phyloP scores from a whole-genome alignment of 2,888 invertebrate genomes.

The Biston betularia region DNA sequence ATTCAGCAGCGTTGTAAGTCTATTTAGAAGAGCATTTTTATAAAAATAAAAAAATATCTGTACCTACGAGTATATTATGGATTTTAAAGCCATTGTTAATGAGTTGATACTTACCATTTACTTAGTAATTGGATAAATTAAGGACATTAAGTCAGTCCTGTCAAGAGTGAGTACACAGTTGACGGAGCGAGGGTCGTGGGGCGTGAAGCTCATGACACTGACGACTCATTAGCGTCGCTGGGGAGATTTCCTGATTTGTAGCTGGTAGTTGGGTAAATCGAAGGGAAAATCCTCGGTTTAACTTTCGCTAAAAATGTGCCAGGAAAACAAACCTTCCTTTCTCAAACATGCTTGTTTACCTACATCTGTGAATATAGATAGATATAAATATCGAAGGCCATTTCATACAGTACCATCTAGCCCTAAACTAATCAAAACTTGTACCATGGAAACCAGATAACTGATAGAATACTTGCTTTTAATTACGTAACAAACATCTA shows the following conservation, averaged over 20 bases:
- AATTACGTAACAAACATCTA: too few species aligned
- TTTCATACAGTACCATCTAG: too few species aligned
- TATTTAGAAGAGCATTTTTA: too few species aligned
- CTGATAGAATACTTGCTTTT: too few species aligned
- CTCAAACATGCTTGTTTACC: too few species aligned
- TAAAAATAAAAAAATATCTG: too few species aligned
- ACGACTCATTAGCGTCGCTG: slow-evolving; percentile 71
- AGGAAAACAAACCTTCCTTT: background rate
- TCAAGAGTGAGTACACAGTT: slow-evolving; percentile 48
- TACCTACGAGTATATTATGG: too few species aligned
- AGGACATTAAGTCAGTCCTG: slow-evolving; percentile 49
- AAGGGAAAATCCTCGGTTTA: slow-evolving; percentile 12
- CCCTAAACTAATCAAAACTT: too few species aligned
- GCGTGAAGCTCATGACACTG: slow-evolving; percentile 65
- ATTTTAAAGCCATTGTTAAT: background rate
- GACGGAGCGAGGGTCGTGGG: slow-evolving; percentile 49
- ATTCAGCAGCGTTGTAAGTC: too few species aligned
- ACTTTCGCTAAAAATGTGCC: background rate
- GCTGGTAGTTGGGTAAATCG: slow-evolving; percentile 31
- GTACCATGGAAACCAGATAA: too few species aligned
- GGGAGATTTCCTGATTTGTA: slow-evolving; percentile 28
- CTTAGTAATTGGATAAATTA: slow-evolving; percentile 54
- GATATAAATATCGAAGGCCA: too few species aligned
- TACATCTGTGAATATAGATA: too few species aligned
- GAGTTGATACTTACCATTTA: slow-evolving; percentile 3